phyloP scores from a whole-genome alignment of 1,140 invertebrate genomes.

The Lepidotrigona ventralis region DNA sequence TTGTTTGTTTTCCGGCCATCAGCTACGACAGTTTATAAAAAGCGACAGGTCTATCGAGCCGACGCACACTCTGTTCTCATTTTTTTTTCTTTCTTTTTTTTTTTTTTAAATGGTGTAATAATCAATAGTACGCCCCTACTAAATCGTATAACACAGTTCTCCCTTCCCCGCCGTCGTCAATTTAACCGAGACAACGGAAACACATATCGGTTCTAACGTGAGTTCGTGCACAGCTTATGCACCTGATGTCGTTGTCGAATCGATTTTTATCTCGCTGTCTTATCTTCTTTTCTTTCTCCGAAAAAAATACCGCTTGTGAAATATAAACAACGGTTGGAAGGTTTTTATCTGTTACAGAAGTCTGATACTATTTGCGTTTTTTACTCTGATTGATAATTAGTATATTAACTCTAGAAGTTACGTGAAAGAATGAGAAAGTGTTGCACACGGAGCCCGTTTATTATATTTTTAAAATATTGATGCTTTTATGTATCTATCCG shows the following conservation, averaged over 20 bases:
- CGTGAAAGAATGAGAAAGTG: no score
- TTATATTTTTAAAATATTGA: no score
- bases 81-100: constrained; percentile 1
- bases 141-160: constrained; percentile 27
- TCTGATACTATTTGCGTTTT: neutral
- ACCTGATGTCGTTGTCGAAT: constrained; percentile 8
- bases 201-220: constrained; percentile 36
- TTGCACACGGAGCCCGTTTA: no score
- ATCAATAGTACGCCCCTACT: constrained; percentile 35
- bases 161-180: neutral
- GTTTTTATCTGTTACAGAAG: neutral
- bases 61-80: neutral
- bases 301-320: neutral
- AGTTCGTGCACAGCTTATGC: neutral
- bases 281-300: neutral
- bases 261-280: neutral
- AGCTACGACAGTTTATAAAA: constrained; percentile 48
- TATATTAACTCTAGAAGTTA: no score
- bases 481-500: no score
- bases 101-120: constrained; percentile 40
- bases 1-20: constrained; percentile 42
- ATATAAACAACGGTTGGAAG: neutral
- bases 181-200: constrained; percentile 49
- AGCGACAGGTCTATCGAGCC: constrained; percentile 38
- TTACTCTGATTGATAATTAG: neutral